Conservation (phyloP, 1,140 invertebrate genomes). For the Drosophila kanapiae region DNA sequence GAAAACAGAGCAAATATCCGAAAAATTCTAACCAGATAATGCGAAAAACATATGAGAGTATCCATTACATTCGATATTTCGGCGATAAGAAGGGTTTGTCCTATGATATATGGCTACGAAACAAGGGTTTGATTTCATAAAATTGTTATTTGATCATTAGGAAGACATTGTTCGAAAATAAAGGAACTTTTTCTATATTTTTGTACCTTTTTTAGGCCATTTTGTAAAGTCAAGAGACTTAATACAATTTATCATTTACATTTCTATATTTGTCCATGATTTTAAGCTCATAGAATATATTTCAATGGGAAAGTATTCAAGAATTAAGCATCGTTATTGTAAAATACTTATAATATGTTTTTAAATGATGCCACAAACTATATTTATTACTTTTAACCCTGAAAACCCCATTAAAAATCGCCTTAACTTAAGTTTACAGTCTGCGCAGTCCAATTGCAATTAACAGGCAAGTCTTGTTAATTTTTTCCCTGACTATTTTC, state of each 20-base stretch:
- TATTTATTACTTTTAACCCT: neutral
- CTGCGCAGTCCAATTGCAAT: neutral
- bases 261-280: no score
- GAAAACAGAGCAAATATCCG: conserved; percentile 12
- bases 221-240: no score
- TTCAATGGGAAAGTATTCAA: no score
- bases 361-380: no score
- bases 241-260: no score
- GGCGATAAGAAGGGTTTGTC: neutral
- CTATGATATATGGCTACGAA: neutral
- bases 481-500: neutral
- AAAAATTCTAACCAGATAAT: conserved; percentile 22
- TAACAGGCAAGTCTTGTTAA: neutral
- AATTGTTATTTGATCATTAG: neutral
- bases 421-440: no score
- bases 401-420: neutral
- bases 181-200: neutral
- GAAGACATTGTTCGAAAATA: neutral
- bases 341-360: no score
- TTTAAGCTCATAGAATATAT: no score
- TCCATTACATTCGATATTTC: conserved; percentile 20
- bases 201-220: neutral
- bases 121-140: neutral
- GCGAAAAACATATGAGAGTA: conserved; percentile 40
- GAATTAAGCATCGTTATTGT: no score